Percentiles rank a stretch among this genome's conserved stretches.
Evolutionary conservation across 2,888 invertebrate species (phyloP).

Genomic region (Tetragnatha montana): DNA sequence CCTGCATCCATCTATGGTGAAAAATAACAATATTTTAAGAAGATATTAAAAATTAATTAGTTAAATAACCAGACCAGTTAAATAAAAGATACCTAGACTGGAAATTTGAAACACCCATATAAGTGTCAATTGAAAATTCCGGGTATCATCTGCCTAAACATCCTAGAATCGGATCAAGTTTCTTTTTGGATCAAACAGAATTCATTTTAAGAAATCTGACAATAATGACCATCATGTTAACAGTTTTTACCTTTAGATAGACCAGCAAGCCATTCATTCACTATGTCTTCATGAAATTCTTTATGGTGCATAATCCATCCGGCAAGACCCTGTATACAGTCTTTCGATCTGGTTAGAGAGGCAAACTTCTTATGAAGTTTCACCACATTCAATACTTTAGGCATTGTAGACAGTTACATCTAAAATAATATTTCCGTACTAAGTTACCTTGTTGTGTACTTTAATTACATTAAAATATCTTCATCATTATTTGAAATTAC

Average conservation of each 20-base stretch:
- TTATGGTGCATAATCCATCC: constrained; percentile 57
- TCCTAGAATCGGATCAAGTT: no score
- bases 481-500: no score
- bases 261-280: constrained; percentile 42
- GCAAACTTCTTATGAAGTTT: constrained; percentile 58
- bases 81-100: background rate
- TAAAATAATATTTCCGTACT: background rate
- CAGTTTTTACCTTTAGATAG: constrained; percentile 41
- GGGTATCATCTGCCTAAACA: no score
- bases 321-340: constrained; percentile 53
- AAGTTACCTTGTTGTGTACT: no score
- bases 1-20: no score
- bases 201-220: background rate
- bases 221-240: background rate
- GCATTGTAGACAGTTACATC: constrained; percentile 15
- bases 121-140: background rate
- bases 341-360: constrained; percentile 52
- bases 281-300: constrained; percentile 50
- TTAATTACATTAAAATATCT: no score
- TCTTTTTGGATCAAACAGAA: background rate
- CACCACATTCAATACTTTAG: constrained; percentile 40
- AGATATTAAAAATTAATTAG: background rate
- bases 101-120: background rate
- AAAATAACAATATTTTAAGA: background rate
- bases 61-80: no score